A percentile compares a stretch with the other conserved stretches of the same genome.
Conservation (phyloP, 2,888 invertebrate species). For the Patella ulyssiponensis region DNA sequence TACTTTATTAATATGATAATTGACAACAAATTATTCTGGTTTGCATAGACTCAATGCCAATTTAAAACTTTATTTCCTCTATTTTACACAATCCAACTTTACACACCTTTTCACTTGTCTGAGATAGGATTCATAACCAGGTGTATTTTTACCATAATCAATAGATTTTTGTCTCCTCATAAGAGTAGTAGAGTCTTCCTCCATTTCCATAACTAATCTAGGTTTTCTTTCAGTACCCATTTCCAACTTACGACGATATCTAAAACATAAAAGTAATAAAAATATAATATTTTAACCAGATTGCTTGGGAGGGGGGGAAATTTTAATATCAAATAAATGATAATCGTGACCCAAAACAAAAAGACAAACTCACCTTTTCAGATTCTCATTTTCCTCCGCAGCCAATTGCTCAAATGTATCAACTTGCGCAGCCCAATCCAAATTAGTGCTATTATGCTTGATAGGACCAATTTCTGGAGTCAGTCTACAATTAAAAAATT, state of each 20-base stretch:
- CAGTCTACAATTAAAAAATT: conserved; percentile 1
- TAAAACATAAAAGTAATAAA: conserved; percentile 12
- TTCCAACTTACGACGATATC: conserved; percentile 47
- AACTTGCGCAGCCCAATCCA: conserved; percentile 16
- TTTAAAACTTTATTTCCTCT: conserved; percentile 3
- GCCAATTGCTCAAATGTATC: conserved; percentile 23
- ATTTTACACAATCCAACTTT: neutral
- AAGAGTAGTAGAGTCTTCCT: conserved; percentile 82
- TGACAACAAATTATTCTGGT: no score
- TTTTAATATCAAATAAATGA: no score
- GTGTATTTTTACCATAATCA: conserved; percentile 94
- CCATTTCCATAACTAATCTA: conserved; percentile 67
- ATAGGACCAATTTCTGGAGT: conserved; percentile 2
- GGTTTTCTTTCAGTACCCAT: conserved; percentile 49
- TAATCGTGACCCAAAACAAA: neutral
- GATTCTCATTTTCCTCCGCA: conserved; percentile 14
- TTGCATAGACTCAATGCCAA: neutral
- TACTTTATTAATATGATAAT: no score
- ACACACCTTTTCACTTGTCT: conserved; percentile 80
- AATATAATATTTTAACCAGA: neutral
- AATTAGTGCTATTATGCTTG: neutral
- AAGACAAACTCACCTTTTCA: conserved; percentile 15
- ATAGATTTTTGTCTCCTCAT: conserved; percentile 91
- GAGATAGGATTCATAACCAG: conserved; percentile 86
- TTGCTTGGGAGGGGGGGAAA: neutral